Evolutionary conservation across 2,888 invertebrate genomes (phyloP).

Genomic region (Labia minor): DNA sequence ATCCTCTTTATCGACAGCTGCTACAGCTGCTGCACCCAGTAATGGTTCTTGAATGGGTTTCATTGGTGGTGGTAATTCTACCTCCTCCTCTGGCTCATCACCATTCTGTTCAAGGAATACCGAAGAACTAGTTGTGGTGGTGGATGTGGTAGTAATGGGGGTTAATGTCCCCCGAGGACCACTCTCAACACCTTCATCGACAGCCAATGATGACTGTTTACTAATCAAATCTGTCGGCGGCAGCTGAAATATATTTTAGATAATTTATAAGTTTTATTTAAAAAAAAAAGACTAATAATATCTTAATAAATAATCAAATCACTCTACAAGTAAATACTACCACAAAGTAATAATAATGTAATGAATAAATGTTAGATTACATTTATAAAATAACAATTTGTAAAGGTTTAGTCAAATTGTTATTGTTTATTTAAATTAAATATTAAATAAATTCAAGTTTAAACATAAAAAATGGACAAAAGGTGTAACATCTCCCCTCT

Average conservation of each 20-base stretch:
- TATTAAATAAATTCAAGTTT: no score
- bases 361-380: no score
- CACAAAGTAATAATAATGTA: no score
- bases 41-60: conserved; percentile 75
- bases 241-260: conserved; percentile 33
- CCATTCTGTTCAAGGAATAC: conserved; percentile 36
- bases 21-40: conserved; percentile 36
- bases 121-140: conserved; percentile 36
- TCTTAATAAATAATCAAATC: no score
- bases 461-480: no score
- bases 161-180: neutral
- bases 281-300: conserved; percentile 27
- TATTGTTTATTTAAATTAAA: no score
- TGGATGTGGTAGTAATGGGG: neutral
- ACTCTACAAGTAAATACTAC: no score
- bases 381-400: no score
- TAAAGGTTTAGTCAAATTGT: no score
- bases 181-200: conserved; percentile 31
- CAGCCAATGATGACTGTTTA: conserved; percentile 39
- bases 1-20: conserved; percentile 36
- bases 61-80: conserved; percentile 92
- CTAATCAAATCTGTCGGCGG: conserved; percentile 45
- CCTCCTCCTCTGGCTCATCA: conserved; percentile 63
- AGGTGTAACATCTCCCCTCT: no score
- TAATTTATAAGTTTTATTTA: no score